These are phyloP conservation scores for Cladopsammia gracilis DNA, from an alignment of 64 coral and sea anemone genomes.

Conservation along the genomic window DNA sequence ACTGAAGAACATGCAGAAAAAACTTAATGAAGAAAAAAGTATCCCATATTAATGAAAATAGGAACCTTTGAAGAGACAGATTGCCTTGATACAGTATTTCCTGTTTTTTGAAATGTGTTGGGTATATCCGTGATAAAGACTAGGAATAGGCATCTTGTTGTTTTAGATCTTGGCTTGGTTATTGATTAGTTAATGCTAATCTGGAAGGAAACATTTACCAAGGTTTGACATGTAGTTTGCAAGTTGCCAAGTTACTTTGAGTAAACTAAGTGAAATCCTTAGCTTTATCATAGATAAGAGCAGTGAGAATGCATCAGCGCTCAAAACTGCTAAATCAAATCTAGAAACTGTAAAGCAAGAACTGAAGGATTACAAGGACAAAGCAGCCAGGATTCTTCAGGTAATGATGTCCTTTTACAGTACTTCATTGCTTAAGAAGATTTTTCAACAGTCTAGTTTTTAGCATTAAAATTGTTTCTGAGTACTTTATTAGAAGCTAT, in stretches of 20 bases:
- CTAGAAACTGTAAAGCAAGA: conserved; percentile 90
- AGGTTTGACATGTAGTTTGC: too few species aligned
- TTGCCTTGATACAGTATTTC: not conserved
- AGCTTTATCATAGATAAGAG: conserved; percentile 67
- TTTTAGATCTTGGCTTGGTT: too few species aligned
- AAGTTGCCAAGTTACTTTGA: not conserved
- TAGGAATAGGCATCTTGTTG: too few species aligned
- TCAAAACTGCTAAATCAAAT: conserved; percentile 83
- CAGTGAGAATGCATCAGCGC: conserved; percentile 76
- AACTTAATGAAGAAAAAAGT: conserved; percentile 92
- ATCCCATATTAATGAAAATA: conserved; percentile 19
- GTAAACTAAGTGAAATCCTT: conserved; percentile 17
- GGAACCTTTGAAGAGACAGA: not conserved
- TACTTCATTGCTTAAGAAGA: too few species aligned
- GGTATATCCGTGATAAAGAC: too few species aligned
- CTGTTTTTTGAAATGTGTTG: not conserved
- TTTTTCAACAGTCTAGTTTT: too few species aligned
- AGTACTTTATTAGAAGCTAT: too few species aligned
- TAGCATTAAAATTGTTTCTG: too few species aligned
- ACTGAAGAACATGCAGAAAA: conserved; percentile 91
- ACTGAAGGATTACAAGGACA: conserved; percentile 97
- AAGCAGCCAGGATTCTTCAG: conserved; percentile 97
- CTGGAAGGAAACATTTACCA: too few species aligned
- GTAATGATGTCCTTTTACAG: not conserved
- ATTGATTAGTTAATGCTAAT: too few species aligned